Conservation (phyloP, 2,113 vertebrate genomes). For the Halichoerus grypus region DNA sequence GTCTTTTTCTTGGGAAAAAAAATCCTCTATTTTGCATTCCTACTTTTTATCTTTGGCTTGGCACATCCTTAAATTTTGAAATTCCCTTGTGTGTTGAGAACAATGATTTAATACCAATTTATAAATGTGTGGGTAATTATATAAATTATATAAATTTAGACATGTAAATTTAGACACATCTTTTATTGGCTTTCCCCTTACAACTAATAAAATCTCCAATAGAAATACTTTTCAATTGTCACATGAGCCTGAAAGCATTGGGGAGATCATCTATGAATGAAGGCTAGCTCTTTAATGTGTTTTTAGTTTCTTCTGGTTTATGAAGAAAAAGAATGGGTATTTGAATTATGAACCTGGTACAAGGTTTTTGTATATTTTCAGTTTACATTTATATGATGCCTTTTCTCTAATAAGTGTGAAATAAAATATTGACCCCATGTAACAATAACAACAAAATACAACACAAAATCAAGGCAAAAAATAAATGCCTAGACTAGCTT, state of each 20-base stretch:
- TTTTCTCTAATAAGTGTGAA: slow-evolving; percentile 35
- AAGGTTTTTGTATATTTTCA: not conserved
- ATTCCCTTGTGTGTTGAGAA: not conserved
- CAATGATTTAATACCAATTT: slow-evolving; percentile 41
- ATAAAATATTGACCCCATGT: not conserved
- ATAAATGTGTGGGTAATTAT: not conserved
- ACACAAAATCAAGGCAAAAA: not conserved
- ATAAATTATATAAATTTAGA: not conserved
- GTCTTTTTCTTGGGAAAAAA: not conserved
- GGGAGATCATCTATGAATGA: not conserved
- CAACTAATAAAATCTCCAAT: slow-evolving; percentile 33
- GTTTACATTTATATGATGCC: not conserved
- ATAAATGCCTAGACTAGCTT: not conserved
- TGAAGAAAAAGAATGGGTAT: not conserved
- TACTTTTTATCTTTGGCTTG: slow-evolving; percentile 28
- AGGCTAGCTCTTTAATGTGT: not conserved
- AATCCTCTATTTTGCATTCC: not conserved
- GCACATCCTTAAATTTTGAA: not conserved
- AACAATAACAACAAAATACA: not conserved
- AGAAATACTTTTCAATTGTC: slow-evolving; percentile 49
- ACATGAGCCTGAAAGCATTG: not conserved
- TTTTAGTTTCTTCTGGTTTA: slow-evolving; percentile 46
- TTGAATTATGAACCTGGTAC: slow-evolving; percentile 31
- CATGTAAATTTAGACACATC: not conserved
- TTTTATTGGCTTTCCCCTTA: slow-evolving; percentile 41